Base-by-base conservation (phyloP, 2,797 vertebrate species). In the Bovichtus variegatus region DNA sequence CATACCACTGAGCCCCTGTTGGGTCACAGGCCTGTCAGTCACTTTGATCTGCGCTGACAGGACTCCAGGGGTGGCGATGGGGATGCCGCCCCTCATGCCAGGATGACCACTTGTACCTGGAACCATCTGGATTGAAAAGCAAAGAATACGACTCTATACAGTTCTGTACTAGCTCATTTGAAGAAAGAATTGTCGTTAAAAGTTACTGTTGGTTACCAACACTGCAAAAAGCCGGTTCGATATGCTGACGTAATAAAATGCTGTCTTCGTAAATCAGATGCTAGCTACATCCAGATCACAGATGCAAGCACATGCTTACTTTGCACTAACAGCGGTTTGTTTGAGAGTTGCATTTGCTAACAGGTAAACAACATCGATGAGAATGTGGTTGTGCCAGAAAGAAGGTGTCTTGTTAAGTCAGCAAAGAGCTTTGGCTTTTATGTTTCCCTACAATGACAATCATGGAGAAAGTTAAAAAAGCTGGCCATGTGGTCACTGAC, bases 1-100 rank as follows among this genome's bases (percentile, higher is more conserved):
- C 96, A 99, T 99, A 81, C 98, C 98, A 84, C 97, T 99, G 80
- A 99, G 96, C 9, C 98, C 98, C 85, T 99, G 98, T 0, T 99
- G 98, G 75, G 98, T 99, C 74, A 99, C 97, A 16, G 98, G 98
- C 71, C 97, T 96, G 83, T 99, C 97, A 0, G 97, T 94, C 85
- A 99, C 97, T 95, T 96, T 98, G 86, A 99, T 98, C 58, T 96
- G 97, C 70, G 97, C 96, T 11, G 97, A 95, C 2, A 99, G 92
- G 19, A 99, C 94, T 40, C 96, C 97, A 15, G 95, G 94, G 9
- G 89, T 81, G 62, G 92, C 72, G 0, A 92, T n/a, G 19, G 94
- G 79, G 53, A 96, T 90, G 49, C 94, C 88, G 21, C 95, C 91
- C 78, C 95, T 96, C 74, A 96, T 96, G 44, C 94, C 87, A 0